Percentiles rank a stretch among this genome's conserved stretches.
Evolutionary conservation across 23 tunicate genomes (phyloP).

Genomic region (Phallusia fumigata): DNA sequence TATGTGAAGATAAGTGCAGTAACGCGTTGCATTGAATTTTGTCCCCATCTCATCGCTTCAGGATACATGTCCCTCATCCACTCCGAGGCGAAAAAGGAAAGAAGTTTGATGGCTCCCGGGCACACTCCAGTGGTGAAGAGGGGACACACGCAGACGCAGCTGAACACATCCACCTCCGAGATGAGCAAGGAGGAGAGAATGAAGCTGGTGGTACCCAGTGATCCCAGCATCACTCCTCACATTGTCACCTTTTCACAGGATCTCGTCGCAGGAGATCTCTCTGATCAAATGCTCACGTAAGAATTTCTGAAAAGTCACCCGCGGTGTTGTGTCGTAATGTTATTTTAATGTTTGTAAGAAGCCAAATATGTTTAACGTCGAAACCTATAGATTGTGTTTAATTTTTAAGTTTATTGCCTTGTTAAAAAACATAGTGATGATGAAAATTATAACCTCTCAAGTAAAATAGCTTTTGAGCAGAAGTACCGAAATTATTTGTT

Average conservation of each 20-base stretch:
- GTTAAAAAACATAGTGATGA: too few species aligned
- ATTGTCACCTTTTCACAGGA: conserved; percentile 65
- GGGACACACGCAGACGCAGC: conserved; percentile 65
- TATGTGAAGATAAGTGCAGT: too few species aligned
- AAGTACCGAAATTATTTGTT: too few species aligned
- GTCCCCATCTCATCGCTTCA: conserved; percentile 15
- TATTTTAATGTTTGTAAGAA: too few species aligned
- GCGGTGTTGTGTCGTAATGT: too few species aligned
- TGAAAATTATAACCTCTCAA: too few species aligned
- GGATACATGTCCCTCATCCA: conserved; percentile 78
- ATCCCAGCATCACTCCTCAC: conserved; percentile 60
- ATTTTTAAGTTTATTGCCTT: too few species aligned
- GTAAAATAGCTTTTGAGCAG: too few species aligned
- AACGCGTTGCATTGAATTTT: too few species aligned
- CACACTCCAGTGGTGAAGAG: conserved; percentile 62
- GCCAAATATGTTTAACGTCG: too few species aligned
- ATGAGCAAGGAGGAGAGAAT: conserved; percentile 42
- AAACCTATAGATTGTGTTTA: too few species aligned
- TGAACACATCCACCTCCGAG: conserved; percentile 45
- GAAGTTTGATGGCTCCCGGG: conserved; percentile 44
- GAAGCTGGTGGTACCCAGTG: conserved; percentile 35
- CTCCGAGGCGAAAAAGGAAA: conserved; percentile 49
- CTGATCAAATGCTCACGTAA: conserved; percentile 77
- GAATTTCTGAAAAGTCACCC: too few species aligned
- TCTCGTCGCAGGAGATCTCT: conserved; percentile 67